A percentile compares a stretch with the other conserved stretches of the same genome.
phyloP scores from a whole-genome alignment of 2,888 invertebrate species.

The Epirrita christyi region DNA sequence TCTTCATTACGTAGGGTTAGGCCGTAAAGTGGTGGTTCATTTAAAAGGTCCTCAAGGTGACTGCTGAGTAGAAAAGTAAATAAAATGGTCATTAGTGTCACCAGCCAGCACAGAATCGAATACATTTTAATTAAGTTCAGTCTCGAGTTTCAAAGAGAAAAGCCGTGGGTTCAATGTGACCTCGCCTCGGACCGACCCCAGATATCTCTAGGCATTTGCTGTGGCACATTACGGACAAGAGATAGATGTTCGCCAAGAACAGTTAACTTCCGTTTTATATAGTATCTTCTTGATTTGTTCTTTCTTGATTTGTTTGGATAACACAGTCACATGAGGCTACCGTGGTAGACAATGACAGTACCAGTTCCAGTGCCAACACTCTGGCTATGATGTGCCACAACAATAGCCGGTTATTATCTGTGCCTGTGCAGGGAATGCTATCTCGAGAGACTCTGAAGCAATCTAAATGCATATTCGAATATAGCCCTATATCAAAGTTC shows the following conservation, averaged over 20 bases:
- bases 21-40: conserved; percentile 43
- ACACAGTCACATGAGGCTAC: too few relatives aligned
- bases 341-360: too few relatives aligned
- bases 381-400: too few relatives aligned
- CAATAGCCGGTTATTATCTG: too few relatives aligned
- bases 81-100: conserved; percentile 34
- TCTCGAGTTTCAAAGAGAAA: conserved; percentile 14
- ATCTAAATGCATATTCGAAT: conserved; percentile 34
- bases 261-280: too few relatives aligned
- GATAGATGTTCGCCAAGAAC: too few relatives aligned
- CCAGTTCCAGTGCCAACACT: too few relatives aligned
- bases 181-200: neutral
- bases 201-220: too few relatives aligned
- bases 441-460: conserved; percentile 20
- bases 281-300: too few relatives aligned
- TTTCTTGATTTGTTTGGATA: too few relatives aligned
- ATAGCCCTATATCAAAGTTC: conserved; percentile 14
- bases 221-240: too few relatives aligned
- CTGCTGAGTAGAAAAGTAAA: conserved; percentile 22
- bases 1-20: conserved; percentile 56
- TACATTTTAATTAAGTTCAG: conserved; percentile 33
- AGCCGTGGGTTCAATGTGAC: conserved; percentile 22
- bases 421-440: conserved; percentile 25
- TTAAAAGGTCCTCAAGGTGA: conserved; percentile 49
- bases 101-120: conserved; percentile 14